Base-by-base conservation (phyloP, 2,113 vertebrate species). In the Syrrhaptes paradoxus region DNA sequence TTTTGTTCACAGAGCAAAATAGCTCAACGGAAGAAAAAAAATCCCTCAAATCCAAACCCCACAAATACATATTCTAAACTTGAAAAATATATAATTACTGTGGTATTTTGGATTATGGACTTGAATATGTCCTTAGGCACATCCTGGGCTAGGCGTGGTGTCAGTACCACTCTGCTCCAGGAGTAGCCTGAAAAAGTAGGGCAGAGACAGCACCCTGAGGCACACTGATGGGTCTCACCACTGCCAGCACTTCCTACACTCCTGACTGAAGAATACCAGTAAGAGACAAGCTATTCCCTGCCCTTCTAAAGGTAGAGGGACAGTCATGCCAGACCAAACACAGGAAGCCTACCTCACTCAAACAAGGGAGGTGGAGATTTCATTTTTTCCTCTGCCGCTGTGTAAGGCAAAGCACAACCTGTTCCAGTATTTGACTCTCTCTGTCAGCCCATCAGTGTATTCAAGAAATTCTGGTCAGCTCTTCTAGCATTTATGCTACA, bases 361-460 rank as follows among this genome's bases (percentile, higher is more conserved):
- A 73, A 72, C 54, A 67, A 55, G 59, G 32, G 55, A 86, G n/a
- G 32, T 77, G 68, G 75, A 55, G 28, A 38, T 92, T 94, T 94
- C 4, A 70, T 55, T 81, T 88, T 91, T 86, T 21, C 20, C 89
- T 94, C 57, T 92, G 88, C 61, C 89, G 55, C 87, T 93, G 22
- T 73, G 61, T 83, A 84, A 88, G 51, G 95, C 90, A 95, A 95
- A 90, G 88, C 13, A 1, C 86, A 93, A 95, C 83, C 83, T 95
- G 73, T 95, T 95, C 79, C 73, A 49, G 22, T 84, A 94, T 89
- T 83, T 94, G 66, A 71, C 76, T 95, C 62, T 83, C 57, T 81
- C 77, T 83, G 51, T 93, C 80, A 87, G 77, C 41, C 71, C 85
- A 95, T 93, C 85, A 84, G 31, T 52, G 41, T 66, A 77, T 78